Evolutionary conservation across 2,888 invertebrate genomes (phyloP).

Genomic region (Oeneis ivallda): DNA sequence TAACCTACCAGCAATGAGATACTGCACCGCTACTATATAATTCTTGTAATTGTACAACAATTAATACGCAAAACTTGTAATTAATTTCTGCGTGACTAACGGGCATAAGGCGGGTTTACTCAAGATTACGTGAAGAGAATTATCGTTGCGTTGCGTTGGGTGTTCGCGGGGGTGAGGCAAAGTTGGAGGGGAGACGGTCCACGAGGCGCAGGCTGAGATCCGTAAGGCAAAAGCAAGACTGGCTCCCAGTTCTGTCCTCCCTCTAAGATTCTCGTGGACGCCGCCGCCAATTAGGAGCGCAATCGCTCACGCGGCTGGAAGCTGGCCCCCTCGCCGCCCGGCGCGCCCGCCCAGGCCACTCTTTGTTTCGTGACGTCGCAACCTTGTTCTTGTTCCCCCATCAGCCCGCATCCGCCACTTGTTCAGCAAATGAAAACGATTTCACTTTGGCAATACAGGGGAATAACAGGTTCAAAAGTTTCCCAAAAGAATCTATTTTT

Average conservation of each 20-base stretch:
- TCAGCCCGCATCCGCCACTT: constrained; percentile 57
- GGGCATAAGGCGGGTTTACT: constrained; percentile 79
- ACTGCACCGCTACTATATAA: constrained; percentile 55
- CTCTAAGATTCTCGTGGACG: constrained; percentile 82
- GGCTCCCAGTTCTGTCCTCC: constrained; percentile 75
- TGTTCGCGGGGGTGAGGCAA: constrained; percentile 50
- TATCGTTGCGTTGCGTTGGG: constrained; percentile 63
- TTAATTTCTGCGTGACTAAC: constrained; percentile 81
- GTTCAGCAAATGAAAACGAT: constrained; percentile 76
- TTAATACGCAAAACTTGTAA: constrained; percentile 80
- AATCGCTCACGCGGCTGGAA: constrained; percentile 79
- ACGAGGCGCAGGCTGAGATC: constrained; percentile 48
- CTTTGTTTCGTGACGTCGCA: constrained; percentile 70
- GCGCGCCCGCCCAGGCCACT: constrained; percentile 51
- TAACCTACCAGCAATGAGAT: constrained; percentile 1
- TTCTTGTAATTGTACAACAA: constrained; percentile 77
- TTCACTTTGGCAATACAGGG: constrained; percentile 70
- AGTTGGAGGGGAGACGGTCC: constrained; percentile 38
- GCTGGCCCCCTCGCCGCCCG: constrained; percentile 50
- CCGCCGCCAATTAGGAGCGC: constrained; percentile 82
- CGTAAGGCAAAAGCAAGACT: constrained; percentile 67
- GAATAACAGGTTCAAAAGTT: constrained; percentile 23
- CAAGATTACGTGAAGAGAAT: constrained; percentile 79
- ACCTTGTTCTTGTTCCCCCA: constrained; percentile 45
- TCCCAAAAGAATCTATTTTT: constrained; percentile 41